phyloP scores from a whole-genome alignment of 2,113 vertebrate species.

The Pycnonotus jocosus region DNA sequence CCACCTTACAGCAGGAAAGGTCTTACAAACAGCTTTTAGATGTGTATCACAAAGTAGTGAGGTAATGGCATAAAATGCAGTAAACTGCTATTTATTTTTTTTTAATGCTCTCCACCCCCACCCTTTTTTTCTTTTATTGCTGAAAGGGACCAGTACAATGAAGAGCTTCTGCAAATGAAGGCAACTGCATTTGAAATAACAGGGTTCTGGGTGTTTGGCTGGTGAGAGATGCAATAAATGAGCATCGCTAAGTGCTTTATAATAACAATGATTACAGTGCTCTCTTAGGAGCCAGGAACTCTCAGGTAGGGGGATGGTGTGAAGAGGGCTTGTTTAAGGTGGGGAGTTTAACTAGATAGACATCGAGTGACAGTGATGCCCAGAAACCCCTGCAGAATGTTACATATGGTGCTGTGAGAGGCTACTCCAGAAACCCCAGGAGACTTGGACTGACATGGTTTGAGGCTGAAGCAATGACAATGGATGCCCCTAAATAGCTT shows the following conservation, averaged over 20 bases:
- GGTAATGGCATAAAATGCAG: slow-evolving; percentile 28
- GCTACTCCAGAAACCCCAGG: background rate
- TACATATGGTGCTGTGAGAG: background rate
- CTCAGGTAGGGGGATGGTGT: slow-evolving; percentile 16
- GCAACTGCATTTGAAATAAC: slow-evolving; percentile 57
- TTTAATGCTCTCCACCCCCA: background rate
- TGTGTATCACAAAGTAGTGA: slow-evolving; percentile 14
- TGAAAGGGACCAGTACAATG: slow-evolving; percentile 43
- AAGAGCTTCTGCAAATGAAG: slow-evolving; percentile 39
- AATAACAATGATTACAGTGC: slow-evolving; percentile 61
- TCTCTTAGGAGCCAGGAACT: slow-evolving; percentile 31
- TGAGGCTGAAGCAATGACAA: background rate
- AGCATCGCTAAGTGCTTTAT: slow-evolving; percentile 61
- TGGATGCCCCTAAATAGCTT: background rate
- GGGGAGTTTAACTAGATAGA: slow-evolving; percentile 10
- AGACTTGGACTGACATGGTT: background rate
- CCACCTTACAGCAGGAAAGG: background rate
- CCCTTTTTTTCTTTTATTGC: background rate
- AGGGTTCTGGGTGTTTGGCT: slow-evolving; percentile 53
- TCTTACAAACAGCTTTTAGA: slow-evolving; percentile 20
- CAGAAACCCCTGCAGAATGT: background rate
- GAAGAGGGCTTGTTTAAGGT: slow-evolving; percentile 20
- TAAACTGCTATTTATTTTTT: slow-evolving; percentile 11
- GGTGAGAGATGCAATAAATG: slow-evolving; percentile 46
- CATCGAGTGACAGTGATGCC: background rate